Evolutionary conservation across 2,113 vertebrate genomes (phyloP).

Genomic region (Neodon shergylaensis): DNA sequence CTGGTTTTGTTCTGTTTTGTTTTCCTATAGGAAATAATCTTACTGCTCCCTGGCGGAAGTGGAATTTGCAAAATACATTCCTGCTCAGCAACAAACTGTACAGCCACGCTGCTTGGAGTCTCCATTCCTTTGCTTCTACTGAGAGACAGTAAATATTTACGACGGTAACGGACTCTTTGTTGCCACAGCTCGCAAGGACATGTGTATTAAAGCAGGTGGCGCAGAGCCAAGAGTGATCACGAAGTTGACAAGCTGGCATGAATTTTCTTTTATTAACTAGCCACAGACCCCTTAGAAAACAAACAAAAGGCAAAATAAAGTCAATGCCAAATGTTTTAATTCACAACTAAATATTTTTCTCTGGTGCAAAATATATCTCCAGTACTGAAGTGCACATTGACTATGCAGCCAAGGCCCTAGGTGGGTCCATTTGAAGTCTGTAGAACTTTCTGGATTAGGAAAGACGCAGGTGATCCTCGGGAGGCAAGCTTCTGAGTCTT

Average conservation of each 20-base stretch:
- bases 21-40: slow-evolving; percentile 21
- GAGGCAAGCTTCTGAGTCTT: slow-evolving; percentile 16
- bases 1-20: slow-evolving; percentile 5
- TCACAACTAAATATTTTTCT: slow-evolving; percentile 14
- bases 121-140: slow-evolving; percentile 10
- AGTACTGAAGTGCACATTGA: not conserved
- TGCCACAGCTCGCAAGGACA: not conserved
- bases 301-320: not conserved
- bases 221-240: not conserved
- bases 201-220: slow-evolving; percentile 39
- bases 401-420: not conserved
- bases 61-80: not conserved
- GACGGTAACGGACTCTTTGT: slow-evolving; percentile 20
- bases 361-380: slow-evolving; percentile 3
- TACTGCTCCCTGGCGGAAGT: not conserved
- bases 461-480: not conserved
- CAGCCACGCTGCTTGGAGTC: not conserved
- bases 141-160: slow-evolving; percentile 48
- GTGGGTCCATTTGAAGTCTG: not conserved
- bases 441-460: not conserved
- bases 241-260: slow-evolving; percentile 26
- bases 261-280: not conserved
- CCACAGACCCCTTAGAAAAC: not conserved
- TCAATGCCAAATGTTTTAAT: slow-evolving; percentile 32
- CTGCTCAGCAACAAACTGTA: slow-evolving; percentile 25